Conservation (phyloP, 2,113 vertebrate species). For the zebrafish (Danio rerio) region DNA sequence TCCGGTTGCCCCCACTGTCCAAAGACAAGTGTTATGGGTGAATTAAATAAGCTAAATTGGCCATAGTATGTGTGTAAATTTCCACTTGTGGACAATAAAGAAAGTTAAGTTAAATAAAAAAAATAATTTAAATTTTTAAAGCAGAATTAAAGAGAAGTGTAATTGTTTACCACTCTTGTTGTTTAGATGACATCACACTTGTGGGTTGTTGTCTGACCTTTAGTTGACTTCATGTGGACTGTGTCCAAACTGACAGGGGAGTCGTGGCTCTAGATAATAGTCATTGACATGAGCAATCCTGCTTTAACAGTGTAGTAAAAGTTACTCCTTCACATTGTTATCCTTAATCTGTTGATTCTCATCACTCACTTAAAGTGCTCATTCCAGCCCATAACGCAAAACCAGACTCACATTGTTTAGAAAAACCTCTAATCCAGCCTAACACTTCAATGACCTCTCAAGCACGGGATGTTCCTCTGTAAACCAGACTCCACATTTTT, state of each 20-base stretch:
- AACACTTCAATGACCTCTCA: conserved; percentile 21
- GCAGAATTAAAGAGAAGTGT: background rate
- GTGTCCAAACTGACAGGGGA: conserved; percentile 17
- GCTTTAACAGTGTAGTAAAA: conserved; percentile 12
- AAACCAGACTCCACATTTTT: background rate
- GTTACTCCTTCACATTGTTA: conserved; percentile 41
- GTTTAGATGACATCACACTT: background rate
- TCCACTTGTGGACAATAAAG: too few species aligned
- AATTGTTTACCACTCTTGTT: background rate
- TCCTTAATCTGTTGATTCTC: conserved; percentile 44
- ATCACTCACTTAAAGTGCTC: conserved; percentile 46
- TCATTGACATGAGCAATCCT: conserved; percentile 16
- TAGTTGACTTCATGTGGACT: conserved; percentile 31
- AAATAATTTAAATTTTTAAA: background rate
- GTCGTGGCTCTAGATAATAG: conserved; percentile 37
- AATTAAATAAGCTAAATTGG: too few species aligned
- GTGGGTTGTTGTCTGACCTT: background rate
- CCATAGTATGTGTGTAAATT: too few species aligned
- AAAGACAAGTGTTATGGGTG: too few species aligned
- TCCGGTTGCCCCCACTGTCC: too few species aligned
- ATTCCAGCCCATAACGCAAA: conserved; percentile 27
- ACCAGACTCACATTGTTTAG: conserved; percentile 30
- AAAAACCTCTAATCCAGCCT: conserved; percentile 25
- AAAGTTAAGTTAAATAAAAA: too few species aligned
- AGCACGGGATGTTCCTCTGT: conserved; percentile 20